These are phyloP conservation scores for Glomeris maerens DNA, from an alignment of 1,140 invertebrate species.

Conservation along the genomic window DNA sequence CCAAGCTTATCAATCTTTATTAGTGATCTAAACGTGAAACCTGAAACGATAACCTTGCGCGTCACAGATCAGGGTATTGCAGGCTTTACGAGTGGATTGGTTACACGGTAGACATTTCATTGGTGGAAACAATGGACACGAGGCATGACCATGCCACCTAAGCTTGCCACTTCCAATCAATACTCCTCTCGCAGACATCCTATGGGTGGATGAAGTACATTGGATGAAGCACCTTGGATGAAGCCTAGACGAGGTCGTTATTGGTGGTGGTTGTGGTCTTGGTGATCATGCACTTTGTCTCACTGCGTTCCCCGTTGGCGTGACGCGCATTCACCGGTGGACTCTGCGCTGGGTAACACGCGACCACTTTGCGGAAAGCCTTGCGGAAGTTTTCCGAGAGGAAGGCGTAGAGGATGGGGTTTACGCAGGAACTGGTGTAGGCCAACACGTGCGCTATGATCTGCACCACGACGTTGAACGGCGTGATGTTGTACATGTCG, in stretches of 20 bases:
- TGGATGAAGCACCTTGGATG: no score
- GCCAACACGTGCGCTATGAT: conserved; percentile 79
- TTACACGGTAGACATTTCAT: no score
- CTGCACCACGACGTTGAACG: conserved; percentile 53
- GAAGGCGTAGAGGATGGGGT: conserved; percentile 90
- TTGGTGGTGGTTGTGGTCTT: neutral
- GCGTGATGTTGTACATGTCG: conserved; percentile 46
- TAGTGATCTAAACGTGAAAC: no score
- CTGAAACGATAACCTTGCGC: no score
- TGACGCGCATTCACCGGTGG: neutral
- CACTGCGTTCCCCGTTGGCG: neutral
- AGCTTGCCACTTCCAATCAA: no score
- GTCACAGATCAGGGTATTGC: no score
- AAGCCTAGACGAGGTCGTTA: conserved; percentile 4
- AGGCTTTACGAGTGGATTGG: no score
- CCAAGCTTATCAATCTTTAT: no score
- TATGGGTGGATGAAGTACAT: no score
- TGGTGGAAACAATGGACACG: no score
- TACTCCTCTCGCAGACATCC: no score
- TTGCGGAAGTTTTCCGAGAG: conserved; percentile 73
- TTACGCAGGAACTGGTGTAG: conserved; percentile 88
- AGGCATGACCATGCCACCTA: no score
- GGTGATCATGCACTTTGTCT: neutral
- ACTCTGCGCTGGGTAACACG: conserved; percentile 10
- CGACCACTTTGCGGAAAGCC: conserved; percentile 53